Percentiles rank a stretch among this genome's conserved stretches.
Conservation (phyloP, 2,113 vertebrate species). For the Campylorhamphus procurvoides region DNA sequence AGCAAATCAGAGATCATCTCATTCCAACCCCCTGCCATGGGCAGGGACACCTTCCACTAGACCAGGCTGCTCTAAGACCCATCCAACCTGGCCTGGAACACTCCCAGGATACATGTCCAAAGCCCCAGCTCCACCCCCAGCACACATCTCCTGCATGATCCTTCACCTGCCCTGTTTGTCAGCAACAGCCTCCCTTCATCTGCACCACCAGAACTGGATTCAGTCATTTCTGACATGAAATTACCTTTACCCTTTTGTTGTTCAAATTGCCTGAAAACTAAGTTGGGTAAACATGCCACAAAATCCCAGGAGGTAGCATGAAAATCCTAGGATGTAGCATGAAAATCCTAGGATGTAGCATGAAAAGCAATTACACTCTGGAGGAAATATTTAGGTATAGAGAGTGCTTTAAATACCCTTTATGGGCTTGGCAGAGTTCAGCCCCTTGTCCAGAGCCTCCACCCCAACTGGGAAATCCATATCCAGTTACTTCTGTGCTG, state of each 20-base stretch:
- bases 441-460: not conserved
- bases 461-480: not conserved
- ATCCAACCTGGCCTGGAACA: not conserved
- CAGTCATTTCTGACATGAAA: not conserved
- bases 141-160: not conserved
- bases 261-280: not conserved
- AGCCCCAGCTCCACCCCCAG: not conserved
- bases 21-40: not conserved
- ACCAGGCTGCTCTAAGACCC: not conserved
- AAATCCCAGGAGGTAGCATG: no score
- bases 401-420: rapidly evolving
- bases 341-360: not conserved
- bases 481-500: not conserved
- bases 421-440: not conserved
- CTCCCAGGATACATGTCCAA: not conserved
- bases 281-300: not conserved
- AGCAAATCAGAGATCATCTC: not conserved
- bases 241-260: not conserved
- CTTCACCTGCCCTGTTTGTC: not conserved
- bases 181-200: not conserved
- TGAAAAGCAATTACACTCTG: not conserved
- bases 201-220: not conserved
- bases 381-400: not conserved
- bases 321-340: no score
- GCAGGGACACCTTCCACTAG: not conserved